Evolutionary conservation across 2,797 vertebrate species (phyloP), one percentile per base, ranked within the genome.

Genomic region (Ctenopoma multispine): DNA sequence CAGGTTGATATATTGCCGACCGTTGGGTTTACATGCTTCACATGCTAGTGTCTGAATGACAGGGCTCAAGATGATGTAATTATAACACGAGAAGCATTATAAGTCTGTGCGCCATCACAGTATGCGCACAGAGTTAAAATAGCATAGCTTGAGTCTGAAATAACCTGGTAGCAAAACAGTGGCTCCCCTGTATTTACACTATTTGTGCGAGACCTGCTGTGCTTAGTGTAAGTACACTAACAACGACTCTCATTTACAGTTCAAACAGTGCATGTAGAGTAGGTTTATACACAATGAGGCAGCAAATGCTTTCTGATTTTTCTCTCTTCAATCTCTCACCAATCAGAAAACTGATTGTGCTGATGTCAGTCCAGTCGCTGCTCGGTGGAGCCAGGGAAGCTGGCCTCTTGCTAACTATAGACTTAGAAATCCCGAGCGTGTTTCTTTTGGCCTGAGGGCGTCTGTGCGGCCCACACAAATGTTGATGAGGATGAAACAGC

Each of bases 41-140:
- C 89, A 85, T 91, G 85, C 88, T 90, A 86, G 82, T 88, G 85
- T 84, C 86, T 89, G 87, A 91, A 89, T 91, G 90, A 90, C 90
- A 92, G 64, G 88, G 69, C 81, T 84, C 85, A 38, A 83, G 87
- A 87, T 89, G 89, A 89, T 87, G 84, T 88, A 90, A 94, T 92
- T 90, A 92, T 77, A 91, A 87, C 86, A 88, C 59, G 72, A 85
- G 81, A 77, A 72, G 77, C 75, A 87, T 83, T 87, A 84, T 88
- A 84, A 87, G 85, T 64, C 80, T 63, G 68, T 46, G 81, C 72
- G 75, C 57, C 57, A 47, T 82, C 83, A 69, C 81, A 78, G 74
- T 80, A 4, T 80, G 83, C 77, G 60, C 75, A 43, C 69, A 18
- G 73, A 80, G 72, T 77, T 80, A 79, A 92, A 90, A 89, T 87